Conservation (phyloP, 2,113 vertebrate genomes). For the Tragelaphus strepsiceros region DNA sequence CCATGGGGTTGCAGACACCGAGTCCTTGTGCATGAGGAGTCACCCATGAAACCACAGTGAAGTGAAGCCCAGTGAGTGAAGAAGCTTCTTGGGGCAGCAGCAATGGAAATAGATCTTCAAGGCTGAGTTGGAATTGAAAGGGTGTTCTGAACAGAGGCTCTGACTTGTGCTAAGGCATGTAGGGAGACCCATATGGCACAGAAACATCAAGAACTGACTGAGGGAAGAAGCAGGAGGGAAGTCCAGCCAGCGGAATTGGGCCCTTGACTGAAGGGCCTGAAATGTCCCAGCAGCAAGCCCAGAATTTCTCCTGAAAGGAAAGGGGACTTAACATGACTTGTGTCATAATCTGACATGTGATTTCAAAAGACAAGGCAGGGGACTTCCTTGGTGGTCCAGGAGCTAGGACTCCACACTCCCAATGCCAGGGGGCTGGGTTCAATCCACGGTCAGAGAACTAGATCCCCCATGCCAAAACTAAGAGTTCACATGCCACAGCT, state of each 20-base stretch:
- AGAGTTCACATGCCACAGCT: background rate
- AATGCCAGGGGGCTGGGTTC: accelerated
- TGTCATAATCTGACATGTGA: background rate
- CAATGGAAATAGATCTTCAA: background rate
- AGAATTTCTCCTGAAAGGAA: background rate
- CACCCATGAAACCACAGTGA: background rate
- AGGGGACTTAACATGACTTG: background rate
- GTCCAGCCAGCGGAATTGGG: accelerated
- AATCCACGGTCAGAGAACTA: background rate
- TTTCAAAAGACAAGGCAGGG: background rate
- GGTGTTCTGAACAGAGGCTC: background rate
- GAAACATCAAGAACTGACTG: background rate
- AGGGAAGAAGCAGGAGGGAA: background rate
- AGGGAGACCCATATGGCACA: background rate
- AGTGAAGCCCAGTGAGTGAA: background rate
- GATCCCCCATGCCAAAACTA: background rate
- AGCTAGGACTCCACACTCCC: background rate
- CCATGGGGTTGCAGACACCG: background rate
- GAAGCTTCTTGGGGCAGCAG: background rate
- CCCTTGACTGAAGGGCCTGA: background rate
- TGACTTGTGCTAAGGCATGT: accelerated
- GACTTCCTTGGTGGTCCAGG: background rate
- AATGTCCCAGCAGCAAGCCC: background rate
- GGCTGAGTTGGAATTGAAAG: background rate
- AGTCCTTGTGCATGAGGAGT: background rate